Conservation (phyloP, 2,888 invertebrate genomes). For the Microctonus aethiopoides region DNA sequence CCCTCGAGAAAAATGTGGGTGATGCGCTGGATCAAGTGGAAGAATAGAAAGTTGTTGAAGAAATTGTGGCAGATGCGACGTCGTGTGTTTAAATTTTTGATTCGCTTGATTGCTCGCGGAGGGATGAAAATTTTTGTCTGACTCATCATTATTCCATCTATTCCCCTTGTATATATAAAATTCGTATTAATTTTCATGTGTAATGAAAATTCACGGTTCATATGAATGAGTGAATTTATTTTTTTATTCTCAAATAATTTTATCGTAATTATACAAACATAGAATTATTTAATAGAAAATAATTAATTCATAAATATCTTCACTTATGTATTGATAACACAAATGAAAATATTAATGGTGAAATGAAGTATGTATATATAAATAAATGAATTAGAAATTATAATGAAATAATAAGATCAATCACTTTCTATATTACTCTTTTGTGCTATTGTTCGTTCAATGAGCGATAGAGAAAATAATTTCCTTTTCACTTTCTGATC, state of each 20-base stretch:
- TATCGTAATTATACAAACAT: conserved; percentile 16
- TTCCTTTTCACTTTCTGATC: conserved; percentile 5
- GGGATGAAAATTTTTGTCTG: conserved; percentile 48
- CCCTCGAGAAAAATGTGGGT: conserved; percentile 7
- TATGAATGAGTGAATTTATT: conserved; percentile 27
- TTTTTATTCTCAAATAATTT: conserved; percentile 22
- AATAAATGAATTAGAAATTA: not conserved
- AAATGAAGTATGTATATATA: not conserved
- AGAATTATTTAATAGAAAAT: too few species aligned
- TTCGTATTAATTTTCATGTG: conserved; percentile 47
- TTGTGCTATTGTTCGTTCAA: not conserved
- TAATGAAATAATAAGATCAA: not conserved
- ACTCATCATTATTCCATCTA: conserved; percentile 39
- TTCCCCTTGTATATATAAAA: conserved; percentile 29
- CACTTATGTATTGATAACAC: not conserved
- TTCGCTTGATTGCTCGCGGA: conserved; percentile 46
- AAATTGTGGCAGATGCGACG: conserved; percentile 44
- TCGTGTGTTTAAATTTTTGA: conserved; percentile 51
- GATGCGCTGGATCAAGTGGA: not conserved
- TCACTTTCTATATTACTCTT: not conserved
- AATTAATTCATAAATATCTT: not conserved
- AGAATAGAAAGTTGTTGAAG: not conserved
- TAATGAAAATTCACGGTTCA: conserved; percentile 19
- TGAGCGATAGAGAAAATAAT: not conserved
- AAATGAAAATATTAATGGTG: not conserved